Evolutionary conservation across 1,140 invertebrate genomes (phyloP), one percentile per base, ranked within the genome.

Genomic region (Drosophila elegans): DNA sequence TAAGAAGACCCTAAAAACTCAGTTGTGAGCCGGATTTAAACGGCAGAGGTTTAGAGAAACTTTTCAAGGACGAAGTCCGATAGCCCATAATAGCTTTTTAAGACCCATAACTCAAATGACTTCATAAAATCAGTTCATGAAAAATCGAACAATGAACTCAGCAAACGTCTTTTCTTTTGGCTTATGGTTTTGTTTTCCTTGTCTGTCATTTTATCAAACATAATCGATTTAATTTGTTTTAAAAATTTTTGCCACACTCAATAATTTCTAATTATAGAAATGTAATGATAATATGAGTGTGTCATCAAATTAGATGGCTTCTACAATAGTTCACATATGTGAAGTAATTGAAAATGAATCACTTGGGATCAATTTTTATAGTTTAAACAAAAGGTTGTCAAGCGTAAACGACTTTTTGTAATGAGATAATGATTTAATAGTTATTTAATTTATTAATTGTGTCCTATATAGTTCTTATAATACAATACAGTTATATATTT

Each of bases 231-330:
- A 29, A 51, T 51, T 42, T 68, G 11, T 34, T 49, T 10, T 10
- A 41, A 44, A 21, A 25, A 49, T 64, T 13, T 16, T 27, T 34
- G 11, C 21, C 29, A 9, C n/a, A 71, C 52, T 21, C 67, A 71
- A 71, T 57, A 71, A 55, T 57, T 29, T 71, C 64, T 71, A 57
- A 71, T 71, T 49, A 71, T 71, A 71, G 64, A 48, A 57, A 71
- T 71, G 51, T 27, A 51, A 29, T 25, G 44, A 56, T 48, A 39
- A 16, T 48, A 16, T 2, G 13, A 32, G 36, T 71, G 67, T 68
- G 64, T 68, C 64, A 67, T 71, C 63, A 56, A 41, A 64, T 46
- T 38, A 69, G 27, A 39, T 55, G 41, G 41, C 63, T 13, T 48
- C 9, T 25, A 27, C 4, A 25, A 13, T 49, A 34, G 42, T 39